Percentiles rank a stretch among this genome's conserved stretches.
Evolutionary conservation across 2,888 invertebrate species (phyloP).

Genomic region (Gastrophysa polygoni): DNA sequence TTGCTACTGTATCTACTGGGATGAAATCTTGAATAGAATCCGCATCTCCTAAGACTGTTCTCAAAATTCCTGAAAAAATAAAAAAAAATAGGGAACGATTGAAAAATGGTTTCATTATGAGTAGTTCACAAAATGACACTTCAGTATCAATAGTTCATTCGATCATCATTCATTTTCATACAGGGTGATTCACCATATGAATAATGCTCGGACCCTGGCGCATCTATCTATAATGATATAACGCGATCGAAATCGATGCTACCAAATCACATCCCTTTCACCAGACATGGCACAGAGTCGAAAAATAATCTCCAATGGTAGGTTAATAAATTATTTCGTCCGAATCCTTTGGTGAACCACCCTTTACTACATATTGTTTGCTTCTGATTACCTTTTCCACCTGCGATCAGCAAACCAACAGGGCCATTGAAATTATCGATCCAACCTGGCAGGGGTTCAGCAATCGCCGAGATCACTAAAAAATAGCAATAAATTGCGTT

Average conservation of each 20-base stretch:
- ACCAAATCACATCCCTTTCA: too few species aligned
- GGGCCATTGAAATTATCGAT: constrained; percentile 93
- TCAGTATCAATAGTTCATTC: too few species aligned
- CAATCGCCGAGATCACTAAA: constrained; percentile 36
- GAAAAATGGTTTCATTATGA: too few species aligned
- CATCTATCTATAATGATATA: too few species aligned
- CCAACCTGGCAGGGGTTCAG: constrained; percentile 63
- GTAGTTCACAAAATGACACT: too few species aligned
- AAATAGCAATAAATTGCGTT: not conserved
- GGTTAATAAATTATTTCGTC: too few species aligned
- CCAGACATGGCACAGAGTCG: too few species aligned
- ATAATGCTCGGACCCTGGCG: too few species aligned
- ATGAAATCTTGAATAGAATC: constrained; percentile 42
- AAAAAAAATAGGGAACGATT: not conserved
- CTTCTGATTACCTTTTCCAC: constrained; percentile 44
- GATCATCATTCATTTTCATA: not conserved
- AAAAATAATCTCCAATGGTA: too few species aligned
- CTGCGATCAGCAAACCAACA: constrained; percentile 71
- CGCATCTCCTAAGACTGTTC: constrained; percentile 39
- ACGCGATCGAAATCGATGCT: too few species aligned
- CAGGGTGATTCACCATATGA: not conserved
- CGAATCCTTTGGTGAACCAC: too few species aligned
- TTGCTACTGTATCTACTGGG: constrained; percentile 42
- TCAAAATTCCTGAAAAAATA: constrained; percentile 39
- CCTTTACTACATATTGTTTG: too few species aligned